phyloP scores from a whole-genome alignment of 2,888 invertebrate genomes.

The Neuroscelio doddi region DNA sequence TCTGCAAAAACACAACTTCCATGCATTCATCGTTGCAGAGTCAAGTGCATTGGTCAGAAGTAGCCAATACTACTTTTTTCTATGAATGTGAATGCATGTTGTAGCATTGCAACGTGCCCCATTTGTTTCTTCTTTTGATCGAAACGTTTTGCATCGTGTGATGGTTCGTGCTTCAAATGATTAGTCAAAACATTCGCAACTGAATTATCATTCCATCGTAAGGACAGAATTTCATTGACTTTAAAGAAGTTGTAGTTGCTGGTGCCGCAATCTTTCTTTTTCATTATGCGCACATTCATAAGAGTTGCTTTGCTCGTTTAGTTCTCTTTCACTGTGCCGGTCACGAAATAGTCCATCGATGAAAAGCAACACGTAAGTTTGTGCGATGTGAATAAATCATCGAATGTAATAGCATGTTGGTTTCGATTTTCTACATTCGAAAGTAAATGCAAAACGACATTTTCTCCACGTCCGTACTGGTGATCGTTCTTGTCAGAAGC shows the following conservation, averaged over 20 bases:
- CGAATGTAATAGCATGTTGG: slow-evolving; percentile 5
- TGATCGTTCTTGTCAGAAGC: slow-evolving; percentile 6
- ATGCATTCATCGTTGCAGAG: neutral
- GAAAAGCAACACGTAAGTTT: neutral
- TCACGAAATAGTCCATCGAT: neutral
- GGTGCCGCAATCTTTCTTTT: neutral
- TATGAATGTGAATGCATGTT: slow-evolving; percentile 29
- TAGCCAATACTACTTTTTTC: slow-evolving; percentile 51
- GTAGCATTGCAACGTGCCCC: slow-evolving; percentile 3
- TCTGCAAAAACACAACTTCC: too few species aligned
- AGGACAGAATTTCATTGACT: neutral
- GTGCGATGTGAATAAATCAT: slow-evolving; percentile 8
- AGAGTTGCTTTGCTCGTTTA: neutral
- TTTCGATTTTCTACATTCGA: neutral
- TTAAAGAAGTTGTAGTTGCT: neutral
- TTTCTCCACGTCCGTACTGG: slow-evolving; percentile 33
- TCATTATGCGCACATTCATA: neutral
- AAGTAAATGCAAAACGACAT: slow-evolving; percentile 42
- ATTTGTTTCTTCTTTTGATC: neutral
- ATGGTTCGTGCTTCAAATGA: neutral
- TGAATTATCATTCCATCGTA: neutral
- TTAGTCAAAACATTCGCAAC: neutral
- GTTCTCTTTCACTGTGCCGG: neutral
- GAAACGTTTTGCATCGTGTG: neutral
- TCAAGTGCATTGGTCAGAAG: neutral